A percentile compares a stretch with the other conserved stretches of the same genome.
These are phyloP conservation scores for Recurvirostra avosetta DNA, from an alignment of 2,113 vertebrate species.

Conservation along the genomic window DNA sequence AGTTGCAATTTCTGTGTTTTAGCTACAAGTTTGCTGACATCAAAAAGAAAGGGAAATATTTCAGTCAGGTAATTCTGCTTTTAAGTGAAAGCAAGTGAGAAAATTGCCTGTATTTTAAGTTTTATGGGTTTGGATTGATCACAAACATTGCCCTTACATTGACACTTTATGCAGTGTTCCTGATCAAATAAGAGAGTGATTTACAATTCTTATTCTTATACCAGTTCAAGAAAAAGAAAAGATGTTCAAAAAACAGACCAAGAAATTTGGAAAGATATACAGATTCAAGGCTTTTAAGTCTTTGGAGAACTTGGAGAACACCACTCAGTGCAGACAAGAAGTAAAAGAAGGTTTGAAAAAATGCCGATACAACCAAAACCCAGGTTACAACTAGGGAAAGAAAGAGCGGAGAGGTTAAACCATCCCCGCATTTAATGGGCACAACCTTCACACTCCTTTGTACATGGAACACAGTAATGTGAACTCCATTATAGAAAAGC, in stretches of 20 bases:
- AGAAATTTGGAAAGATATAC: neutral
- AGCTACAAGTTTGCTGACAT: neutral
- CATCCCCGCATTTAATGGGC: neutral
- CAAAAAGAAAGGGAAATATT: neutral
- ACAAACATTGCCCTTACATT: neutral
- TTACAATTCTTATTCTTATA: neutral
- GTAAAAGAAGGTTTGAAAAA: neutral
- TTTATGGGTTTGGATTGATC: neutral
- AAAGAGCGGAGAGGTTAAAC: neutral
- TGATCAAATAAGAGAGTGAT: neutral
- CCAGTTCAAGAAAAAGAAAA: neutral
- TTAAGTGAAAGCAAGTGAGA: neutral
- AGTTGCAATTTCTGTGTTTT: neutral
- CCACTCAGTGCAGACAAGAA: neutral
- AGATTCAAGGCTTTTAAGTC: neutral
- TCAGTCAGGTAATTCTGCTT: neutral
- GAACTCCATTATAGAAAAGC: neutral
- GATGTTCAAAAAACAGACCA: neutral
- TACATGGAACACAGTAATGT: accelerated
- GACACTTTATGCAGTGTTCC: neutral
- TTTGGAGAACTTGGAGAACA: neutral
- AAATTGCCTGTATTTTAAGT: neutral
- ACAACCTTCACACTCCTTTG: neutral
- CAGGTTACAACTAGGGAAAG: neutral
- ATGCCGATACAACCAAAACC: neutral